These are phyloP conservation scores for Brachionus manjavacas DNA, from an alignment of 1,140 invertebrate species.

Conservation along the genomic window DNA sequence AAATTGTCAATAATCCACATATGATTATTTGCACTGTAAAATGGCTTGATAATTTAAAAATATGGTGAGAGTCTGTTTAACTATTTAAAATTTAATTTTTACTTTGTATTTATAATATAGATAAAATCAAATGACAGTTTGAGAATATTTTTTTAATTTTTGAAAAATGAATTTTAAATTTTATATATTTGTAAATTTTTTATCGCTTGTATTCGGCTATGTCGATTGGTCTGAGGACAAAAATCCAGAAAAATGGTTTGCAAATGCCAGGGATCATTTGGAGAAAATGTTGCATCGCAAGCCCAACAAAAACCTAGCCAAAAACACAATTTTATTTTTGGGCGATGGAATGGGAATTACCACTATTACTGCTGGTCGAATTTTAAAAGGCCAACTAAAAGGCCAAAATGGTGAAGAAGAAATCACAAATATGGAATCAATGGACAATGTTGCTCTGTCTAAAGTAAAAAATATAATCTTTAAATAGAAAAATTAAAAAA, in stretches of 20 bases:
- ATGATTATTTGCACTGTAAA: neutral
- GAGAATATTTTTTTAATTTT: neutral
- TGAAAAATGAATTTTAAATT: neutral
- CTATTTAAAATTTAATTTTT: neutral
- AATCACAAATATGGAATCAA: neutral
- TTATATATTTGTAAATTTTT: neutral
- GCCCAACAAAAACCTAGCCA: slow-evolving; percentile 61
- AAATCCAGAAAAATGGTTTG: neutral
- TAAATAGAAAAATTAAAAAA: slow-evolving; percentile 68
- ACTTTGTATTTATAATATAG: neutral
- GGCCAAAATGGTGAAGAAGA: slow-evolving; percentile 65
- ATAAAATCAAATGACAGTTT: neutral
- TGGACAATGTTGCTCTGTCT: slow-evolving; percentile 44
- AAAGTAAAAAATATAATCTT: neutral
- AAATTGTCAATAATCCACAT: neutral
- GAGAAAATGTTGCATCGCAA: neutral
- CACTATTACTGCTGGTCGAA: slow-evolving; percentile 76
- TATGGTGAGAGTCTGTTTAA: neutral
- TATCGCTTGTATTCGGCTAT: neutral
- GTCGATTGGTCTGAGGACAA: slow-evolving; percentile 19
- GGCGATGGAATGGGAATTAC: slow-evolving; percentile 89
- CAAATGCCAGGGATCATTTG: neutral
- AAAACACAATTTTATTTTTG: slow-evolving; percentile 83
- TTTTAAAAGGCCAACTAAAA: slow-evolving; percentile 64
- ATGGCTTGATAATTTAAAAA: neutral